These are phyloP conservation scores for Drosophila pachea DNA, from an alignment of 1,140 invertebrate genomes.

Conservation along the genomic window DNA sequence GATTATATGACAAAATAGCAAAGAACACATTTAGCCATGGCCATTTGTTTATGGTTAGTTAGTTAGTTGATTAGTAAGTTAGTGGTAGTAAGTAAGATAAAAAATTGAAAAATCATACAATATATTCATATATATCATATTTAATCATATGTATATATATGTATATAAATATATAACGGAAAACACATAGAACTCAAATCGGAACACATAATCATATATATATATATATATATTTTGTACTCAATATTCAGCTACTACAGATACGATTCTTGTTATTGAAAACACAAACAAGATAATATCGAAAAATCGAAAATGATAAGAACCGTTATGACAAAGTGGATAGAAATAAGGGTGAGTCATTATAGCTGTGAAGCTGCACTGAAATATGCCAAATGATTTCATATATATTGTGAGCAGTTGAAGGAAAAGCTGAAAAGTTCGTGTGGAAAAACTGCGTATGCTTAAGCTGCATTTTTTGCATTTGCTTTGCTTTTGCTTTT, in stretches of 20 bases:
- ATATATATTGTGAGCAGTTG: slow-evolving; percentile 54
- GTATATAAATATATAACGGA: slow-evolving; percentile 24
- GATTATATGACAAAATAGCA: slow-evolving; percentile 75
- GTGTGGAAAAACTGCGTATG: slow-evolving; percentile 63
- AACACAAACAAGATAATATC: slow-evolving; percentile 24
- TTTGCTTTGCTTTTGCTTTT: neutral
- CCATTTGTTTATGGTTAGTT: slow-evolving; percentile 56
- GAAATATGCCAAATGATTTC: slow-evolving; percentile 44
- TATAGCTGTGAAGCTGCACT: slow-evolving; percentile 56
- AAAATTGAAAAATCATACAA: slow-evolving; percentile 27
- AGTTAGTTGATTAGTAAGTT: neutral
- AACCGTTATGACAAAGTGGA: slow-evolving; percentile 25
- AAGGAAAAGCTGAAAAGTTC: slow-evolving; percentile 62
- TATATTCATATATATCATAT: no score
- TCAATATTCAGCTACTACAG: slow-evolving; percentile 46
- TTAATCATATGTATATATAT: slow-evolving; percentile 2
- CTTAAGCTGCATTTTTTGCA: slow-evolving; percentile 63
- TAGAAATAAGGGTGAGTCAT: slow-evolving; percentile 41
- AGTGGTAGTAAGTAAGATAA: slow-evolving; percentile 37
- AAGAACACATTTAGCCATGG: slow-evolving; percentile 73
- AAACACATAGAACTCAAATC: slow-evolving; percentile 62
- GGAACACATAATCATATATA: slow-evolving; percentile 42
- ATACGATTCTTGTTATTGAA: slow-evolving; percentile 35
- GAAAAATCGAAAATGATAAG: neutral
- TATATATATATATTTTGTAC: slow-evolving; percentile 17